Evolutionary conservation across 2,888 invertebrate genomes (phyloP), one percentile per base, ranked within the genome.

Genomic region (Teleogryllus oceanicus): DNA sequence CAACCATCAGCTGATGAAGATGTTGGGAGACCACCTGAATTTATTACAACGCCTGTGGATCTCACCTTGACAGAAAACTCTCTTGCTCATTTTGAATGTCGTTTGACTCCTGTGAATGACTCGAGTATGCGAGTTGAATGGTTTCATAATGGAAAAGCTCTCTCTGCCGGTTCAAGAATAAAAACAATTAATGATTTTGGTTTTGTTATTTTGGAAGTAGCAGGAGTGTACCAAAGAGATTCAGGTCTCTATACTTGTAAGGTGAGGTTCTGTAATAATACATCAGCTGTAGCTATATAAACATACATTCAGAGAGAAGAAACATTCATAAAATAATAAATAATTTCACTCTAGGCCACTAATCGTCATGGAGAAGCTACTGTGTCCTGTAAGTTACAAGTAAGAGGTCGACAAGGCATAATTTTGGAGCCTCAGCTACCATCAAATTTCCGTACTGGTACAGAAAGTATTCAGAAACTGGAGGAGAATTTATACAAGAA

Each of bases 131-230:
- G 95, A 83, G 96, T 97, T 16, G 98, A 98, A 88, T 99, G 98
- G 98, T 98, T 92, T 92, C 97, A 97, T 85, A 97, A 99, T 86
- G 98, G 97, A 76, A 95, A 97, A 87, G 93, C 97, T 5, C 90
- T 99, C 82, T 91, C 94, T 87, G 94, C 96, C 80, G 96, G 97
- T 81, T 96, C 96, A 10, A 92, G 97, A 85, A 94, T 97, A 83
- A 98, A 98, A 88, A 97, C 98, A 0, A 96, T 97, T 84, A 96
- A 97, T 85, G 98, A 99, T 86, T 98, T 99, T 88, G 98, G 99
- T 80, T 98, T 96, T 86, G 98, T 98, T 11, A 97, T 98, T 84
- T 90, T 99, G 82, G 99, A 99, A 89, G 94, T 99, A 80, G 93
- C 95, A 77, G 97, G 97, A 82, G 96, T 97, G 81, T 96, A 97